A percentile compares a stretch with the other conserved stretches of the same genome.
Conservation (phyloP, 2,797 vertebrate genomes). For the Poecilia picta region DNA sequence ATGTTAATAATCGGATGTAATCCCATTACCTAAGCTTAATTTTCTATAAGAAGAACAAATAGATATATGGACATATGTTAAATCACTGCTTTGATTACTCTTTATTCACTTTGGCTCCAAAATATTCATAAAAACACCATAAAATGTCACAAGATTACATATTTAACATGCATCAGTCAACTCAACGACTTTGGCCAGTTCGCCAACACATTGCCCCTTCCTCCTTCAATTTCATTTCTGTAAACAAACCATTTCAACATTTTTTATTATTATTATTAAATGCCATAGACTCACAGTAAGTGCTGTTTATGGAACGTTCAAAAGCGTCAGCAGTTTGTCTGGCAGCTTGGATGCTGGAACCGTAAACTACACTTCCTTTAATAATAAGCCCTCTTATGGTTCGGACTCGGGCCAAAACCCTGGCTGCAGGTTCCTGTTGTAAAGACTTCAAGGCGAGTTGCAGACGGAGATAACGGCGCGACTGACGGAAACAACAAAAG, state of each 20-base stretch:
- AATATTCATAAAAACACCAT: background rate
- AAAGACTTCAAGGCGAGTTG: constrained; percentile 21
- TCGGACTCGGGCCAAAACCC: background rate
- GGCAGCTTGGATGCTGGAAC: background rate
- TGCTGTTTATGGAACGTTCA: background rate
- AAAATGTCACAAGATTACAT: background rate
- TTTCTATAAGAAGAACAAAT: background rate
- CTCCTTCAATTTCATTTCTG: background rate
- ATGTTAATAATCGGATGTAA: background rate
- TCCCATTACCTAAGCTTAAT: background rate
- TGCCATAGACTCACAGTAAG: background rate
- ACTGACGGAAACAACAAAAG: constrained; percentile 16
- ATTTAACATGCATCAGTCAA: background rate
- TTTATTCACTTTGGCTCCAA: background rate
- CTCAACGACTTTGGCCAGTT: background rate
- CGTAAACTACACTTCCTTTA: background rate
- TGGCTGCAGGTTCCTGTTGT: constrained; percentile 29
- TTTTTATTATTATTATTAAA: background rate
- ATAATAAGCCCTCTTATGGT: constrained; percentile 3
- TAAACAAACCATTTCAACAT: background rate
- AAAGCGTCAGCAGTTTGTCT: background rate
- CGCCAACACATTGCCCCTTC: background rate
- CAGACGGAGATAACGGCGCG: constrained; percentile 5
- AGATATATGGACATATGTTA: background rate
- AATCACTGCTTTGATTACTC: background rate